phyloP scores from a whole-genome alignment of 2,797 vertebrate genomes.

The Cygnus olor region DNA sequence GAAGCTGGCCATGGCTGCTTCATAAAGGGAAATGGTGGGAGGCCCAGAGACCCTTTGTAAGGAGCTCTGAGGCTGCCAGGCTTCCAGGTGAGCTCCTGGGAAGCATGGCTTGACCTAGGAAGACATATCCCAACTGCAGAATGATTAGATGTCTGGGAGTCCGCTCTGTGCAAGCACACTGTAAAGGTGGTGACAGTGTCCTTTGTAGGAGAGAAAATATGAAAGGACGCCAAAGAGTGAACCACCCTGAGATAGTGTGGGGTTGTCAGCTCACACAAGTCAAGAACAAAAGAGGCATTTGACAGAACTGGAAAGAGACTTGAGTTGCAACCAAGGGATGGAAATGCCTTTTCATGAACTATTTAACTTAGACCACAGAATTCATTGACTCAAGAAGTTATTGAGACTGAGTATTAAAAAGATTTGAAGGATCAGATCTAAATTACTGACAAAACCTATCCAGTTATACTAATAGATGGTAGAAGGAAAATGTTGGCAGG shows the following conservation, averaged over 20 bases:
- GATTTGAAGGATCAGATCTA: not conserved
- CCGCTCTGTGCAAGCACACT: not conserved
- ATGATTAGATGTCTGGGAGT: not conserved
- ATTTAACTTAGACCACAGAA: not conserved
- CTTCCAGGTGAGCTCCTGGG: not conserved
- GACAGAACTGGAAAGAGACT: not conserved
- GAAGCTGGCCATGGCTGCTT: not conserved
- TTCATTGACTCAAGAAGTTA: not conserved
- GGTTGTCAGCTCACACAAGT: not conserved
- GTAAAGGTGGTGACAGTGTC: fast-evolving
- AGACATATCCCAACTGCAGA: not conserved
- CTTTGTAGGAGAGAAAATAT: not conserved
- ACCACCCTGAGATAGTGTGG: not conserved
- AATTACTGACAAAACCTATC: slow-evolving; percentile 1
- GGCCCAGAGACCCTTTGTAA: fast-evolving
- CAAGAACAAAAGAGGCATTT: not conserved
- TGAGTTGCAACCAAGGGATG: not conserved
- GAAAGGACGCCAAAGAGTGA: not conserved
- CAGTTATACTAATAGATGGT: not conserved
- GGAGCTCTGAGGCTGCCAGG: not conserved
- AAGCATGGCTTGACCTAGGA: not conserved
- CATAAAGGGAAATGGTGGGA: not conserved
- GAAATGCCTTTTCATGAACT: not conserved
- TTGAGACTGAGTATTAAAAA: not conserved
- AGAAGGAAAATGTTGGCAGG: not conserved